Base-by-base conservation (phyloP, 2,797 vertebrate genomes). In the Falco naumanni region DNA sequence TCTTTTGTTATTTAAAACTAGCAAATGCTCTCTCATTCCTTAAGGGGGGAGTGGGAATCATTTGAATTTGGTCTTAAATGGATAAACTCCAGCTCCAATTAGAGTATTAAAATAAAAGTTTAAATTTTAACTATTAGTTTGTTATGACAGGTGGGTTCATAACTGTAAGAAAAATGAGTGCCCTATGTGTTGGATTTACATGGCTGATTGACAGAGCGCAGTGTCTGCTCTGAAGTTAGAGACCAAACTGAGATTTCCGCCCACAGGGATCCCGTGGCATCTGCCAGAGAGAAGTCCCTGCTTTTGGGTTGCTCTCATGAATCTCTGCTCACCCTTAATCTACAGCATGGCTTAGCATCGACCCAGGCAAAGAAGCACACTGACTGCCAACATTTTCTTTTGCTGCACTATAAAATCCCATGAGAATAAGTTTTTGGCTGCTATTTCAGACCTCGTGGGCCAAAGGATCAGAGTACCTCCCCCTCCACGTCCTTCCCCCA, bases 171-270 rank as follows among this genome's bases (percentile, higher is more conserved):
- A 8, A 77, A 92, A 50, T 15, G 57, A 51, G 16, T 26, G 43
- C 16, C 74, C 29, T 13, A 9, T 70, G 61, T 1, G 0, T 15
- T 92, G 84, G 41, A 74, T 84, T 91, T 82, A 81, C 33, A 29
- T 0, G 7, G 45, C 17, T 93, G 84, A 84, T 65, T 81, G 68
- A 75, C 64, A 75, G 0, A 1, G 17, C 0, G 0, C 54, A 37
- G 43, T 41, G 22, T 78, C 63, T 93, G 24, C 87, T 86, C 57
- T 80, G 74, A 89, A 93, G 69, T 54, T 60, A 77, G 86, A 91
- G 59, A 77, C 54, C 0, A 0, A 81, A 48, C 13, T 13, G 34
- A 76, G 39, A 69, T 68, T 85, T 93, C 45, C 3, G 8, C 37
- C 57, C 0, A 0, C 33, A 54, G 84, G 33, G 68, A 82, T 22